Percentiles rank a stretch among this genome's conserved stretches.
phyloP scores from a whole-genome alignment of 2,888 invertebrate species.

The Neoaliturus tenellus region DNA sequence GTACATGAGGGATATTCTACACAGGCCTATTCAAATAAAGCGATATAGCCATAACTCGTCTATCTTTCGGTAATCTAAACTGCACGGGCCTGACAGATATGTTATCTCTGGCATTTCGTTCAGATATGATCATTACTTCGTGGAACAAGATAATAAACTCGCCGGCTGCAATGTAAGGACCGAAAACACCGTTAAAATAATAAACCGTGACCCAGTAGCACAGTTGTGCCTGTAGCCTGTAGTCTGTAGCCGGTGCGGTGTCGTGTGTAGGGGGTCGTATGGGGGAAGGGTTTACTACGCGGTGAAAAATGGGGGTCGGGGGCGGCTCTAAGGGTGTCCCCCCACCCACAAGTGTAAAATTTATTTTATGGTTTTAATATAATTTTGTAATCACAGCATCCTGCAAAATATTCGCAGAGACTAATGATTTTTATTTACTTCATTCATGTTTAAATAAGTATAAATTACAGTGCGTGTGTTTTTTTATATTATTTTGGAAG shows the following conservation, averaged over 20 bases:
- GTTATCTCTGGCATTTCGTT: constrained; percentile 5
- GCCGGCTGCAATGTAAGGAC: background rate
- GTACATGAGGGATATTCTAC: background rate
- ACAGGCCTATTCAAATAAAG: background rate
- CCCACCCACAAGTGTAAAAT: too few relatives aligned
- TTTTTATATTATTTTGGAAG: too few relatives aligned
- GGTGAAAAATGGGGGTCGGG: too few relatives aligned
- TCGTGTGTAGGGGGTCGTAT: background rate
- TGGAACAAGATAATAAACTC: constrained; percentile 21
- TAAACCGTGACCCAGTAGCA: constrained; percentile 18
- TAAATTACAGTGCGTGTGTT: too few relatives aligned
- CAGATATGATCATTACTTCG: constrained; percentile 20
- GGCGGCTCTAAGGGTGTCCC: too few relatives aligned
- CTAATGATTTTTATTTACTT: too few relatives aligned
- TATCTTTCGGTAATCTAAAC: constrained; percentile 1
- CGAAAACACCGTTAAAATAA: background rate
- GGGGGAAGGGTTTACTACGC: too few relatives aligned
- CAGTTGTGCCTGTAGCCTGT: too few relatives aligned
- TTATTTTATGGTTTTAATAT: too few relatives aligned
- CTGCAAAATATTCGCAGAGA: too few relatives aligned
- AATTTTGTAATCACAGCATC: too few relatives aligned
- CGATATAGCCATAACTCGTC: background rate
- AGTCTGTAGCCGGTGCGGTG: background rate
- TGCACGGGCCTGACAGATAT: background rate
- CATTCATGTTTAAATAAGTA: too few relatives aligned